Base-by-base conservation (phyloP, 1,140 invertebrate genomes). In the Bombus balteatus region DNA sequence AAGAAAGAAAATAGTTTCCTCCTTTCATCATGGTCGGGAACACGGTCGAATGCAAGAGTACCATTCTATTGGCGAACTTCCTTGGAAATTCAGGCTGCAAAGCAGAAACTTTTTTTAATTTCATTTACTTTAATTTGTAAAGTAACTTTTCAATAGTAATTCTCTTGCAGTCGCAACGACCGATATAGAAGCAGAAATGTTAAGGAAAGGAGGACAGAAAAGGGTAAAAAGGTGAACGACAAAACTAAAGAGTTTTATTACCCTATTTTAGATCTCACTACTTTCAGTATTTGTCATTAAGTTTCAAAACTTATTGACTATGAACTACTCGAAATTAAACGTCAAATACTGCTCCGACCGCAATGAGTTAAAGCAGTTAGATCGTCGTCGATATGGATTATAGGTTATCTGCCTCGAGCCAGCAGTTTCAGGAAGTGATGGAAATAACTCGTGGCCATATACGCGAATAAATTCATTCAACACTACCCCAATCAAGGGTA, bases 91-190 rank as follows among this genome's bases (percentile, higher is more conserved):
- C 91, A 88, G 91, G 88, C 91, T 93, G 90, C 90, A 89, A 87
- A 89, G 81, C 88, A 81, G 89, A 94, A 94, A 92, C 86, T 93
- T 94, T 93, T 93, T 94, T 93, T 94, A 94, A 94, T 94, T 94
- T 94, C 93, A 94, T 94, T 94, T 93, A 92, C 93, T 91, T 89
- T 94, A 94, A 94, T 94, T 93, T 93, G 91, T 92, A 93, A 93
- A 92, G 92, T 93, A 93, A 94, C 92, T 93, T 93, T 93, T 92
- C 92, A 90, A 92, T 94, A 94, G 92, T 87, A 89, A 90, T 93
- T 92, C 89, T 91, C 90, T 87, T 80, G 87, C 81, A 88, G 89
- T 87, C 76, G 81, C 86, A 83, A 80, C 47, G 68, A 75, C 39
- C 53, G 75, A 81, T 72, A 74, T 83, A 81, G 72, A 86, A 57